Conservation (phyloP, 2,113 vertebrate species). For the Aegithalos caudatus region DNA sequence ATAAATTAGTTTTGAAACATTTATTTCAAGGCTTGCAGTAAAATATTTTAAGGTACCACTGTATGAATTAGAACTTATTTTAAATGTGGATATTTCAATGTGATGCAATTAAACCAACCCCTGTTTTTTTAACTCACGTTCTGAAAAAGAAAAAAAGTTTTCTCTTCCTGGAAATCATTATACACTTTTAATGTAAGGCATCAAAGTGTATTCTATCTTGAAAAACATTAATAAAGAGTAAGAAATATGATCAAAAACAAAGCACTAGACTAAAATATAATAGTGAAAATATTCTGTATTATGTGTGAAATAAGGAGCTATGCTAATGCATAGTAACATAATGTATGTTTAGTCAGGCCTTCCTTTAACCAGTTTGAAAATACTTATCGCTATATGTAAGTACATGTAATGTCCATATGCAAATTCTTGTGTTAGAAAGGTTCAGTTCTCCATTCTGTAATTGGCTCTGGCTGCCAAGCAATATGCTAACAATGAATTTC, state of each 20-base stretch:
- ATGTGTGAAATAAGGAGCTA: not conserved
- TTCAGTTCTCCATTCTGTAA: not conserved
- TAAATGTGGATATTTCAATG: not conserved
- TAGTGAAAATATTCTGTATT: not conserved
- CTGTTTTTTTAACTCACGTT: not conserved
- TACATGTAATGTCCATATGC: conserved; percentile 9
- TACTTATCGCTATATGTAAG: not conserved
- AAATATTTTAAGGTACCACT: not conserved
- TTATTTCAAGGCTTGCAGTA: not conserved
- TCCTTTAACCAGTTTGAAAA: conserved; percentile 1
- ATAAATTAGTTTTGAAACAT: not conserved
- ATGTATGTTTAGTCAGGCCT: not conserved
- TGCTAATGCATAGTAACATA: not conserved
- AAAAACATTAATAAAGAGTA: not conserved
- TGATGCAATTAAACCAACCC: not conserved
- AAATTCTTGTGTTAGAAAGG: not conserved
- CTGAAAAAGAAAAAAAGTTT: not conserved
- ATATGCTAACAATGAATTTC: conserved; percentile 26
- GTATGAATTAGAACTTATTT: not conserved
- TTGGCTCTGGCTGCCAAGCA: not conserved
- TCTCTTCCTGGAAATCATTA: not conserved
- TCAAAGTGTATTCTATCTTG: not conserved
- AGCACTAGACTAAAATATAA: not conserved
- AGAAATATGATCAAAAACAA: not conserved
- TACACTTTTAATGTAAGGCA: not conserved